Base-by-base conservation (phyloP, 2,888 invertebrate species). In the Sycophila texana region DNA sequence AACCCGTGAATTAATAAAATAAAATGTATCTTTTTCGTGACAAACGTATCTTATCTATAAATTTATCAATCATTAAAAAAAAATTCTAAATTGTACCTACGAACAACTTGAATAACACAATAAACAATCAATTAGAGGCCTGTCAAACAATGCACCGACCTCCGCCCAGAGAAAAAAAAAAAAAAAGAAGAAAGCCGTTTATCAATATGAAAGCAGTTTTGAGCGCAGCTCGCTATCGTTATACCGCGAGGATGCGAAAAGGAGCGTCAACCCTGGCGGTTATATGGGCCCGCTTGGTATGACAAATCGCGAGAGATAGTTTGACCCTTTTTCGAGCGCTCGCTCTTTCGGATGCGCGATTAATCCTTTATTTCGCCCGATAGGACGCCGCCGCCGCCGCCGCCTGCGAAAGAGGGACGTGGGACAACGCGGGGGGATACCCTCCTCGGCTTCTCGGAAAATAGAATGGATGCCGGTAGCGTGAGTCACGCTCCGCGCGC, bases 391-490 rank as follows among this genome's bases (percentile, higher is more conserved):
- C 30, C 18, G 39, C 0, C n/a, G 57, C 18, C 20, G 67, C 26
- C 16, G 26, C 22, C 20, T 60, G 61, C 66, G 14, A 80, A 76
- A 79, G 20, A 75, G 70, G 79, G 60, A 79, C 79, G 79, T 80
- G 76, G 73, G 80, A 80, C 68, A n/a, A 5, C n/a, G 20, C 20
- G 68, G 13, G 26, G 26, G 22, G 70, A 58, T 39, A 39, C 39
- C 39, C 39, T 39, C 7, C 47, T 58, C 16, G 67, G 63, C 14
- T 67, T 67, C 49, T 61, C 13, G 51, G 70, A 80, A 80, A 68
- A 73, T 57, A 73, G 67, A 76, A 76, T 73, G 72, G 60, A 74
- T 72, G 57, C 30, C 39, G 18, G 63, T n/a, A 58, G 57, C 77
- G 65, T 70, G 77, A 77, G 74, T 77, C 77, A 77, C 77, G 77